Conservation (phyloP, 2,888 invertebrate species). For the Chrysodeixis includens region DNA sequence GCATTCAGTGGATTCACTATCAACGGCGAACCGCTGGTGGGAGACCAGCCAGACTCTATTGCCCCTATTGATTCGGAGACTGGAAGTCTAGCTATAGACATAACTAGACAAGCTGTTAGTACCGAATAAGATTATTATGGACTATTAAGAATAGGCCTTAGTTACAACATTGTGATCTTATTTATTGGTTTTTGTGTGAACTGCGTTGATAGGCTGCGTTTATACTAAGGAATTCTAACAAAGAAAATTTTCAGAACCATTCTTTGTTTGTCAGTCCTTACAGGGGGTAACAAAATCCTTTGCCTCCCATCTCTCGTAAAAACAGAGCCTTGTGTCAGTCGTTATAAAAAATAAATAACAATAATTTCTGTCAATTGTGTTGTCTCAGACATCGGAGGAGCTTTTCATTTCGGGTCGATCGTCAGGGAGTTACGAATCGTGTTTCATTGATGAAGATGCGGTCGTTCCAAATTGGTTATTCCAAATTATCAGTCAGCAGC, state of each 20-base stretch:
- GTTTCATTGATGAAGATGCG: constrained; percentile 75
- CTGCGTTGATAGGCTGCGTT: no score
- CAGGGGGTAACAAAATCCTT: no score
- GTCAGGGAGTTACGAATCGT: constrained; percentile 77
- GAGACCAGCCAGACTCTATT: constrained; percentile 74
- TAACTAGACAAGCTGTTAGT: constrained; percentile 75
- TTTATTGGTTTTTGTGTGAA: no score
- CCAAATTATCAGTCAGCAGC: constrained; percentile 77
- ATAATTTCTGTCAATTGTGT: constrained; percentile 1
- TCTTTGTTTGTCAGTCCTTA: no score
- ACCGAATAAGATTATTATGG: neutral
- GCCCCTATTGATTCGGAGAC: constrained; percentile 80
- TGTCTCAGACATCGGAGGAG: constrained; percentile 80
- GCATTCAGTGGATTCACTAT: constrained; percentile 83
- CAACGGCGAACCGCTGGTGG: constrained; percentile 66
- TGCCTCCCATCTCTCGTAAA: no score
- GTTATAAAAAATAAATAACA: neutral
- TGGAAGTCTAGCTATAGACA: constrained; percentile 70
- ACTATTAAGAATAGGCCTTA: no score
- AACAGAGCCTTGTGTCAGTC: no score
- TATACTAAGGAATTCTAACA: no score
- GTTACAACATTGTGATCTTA: no score
- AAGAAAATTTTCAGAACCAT: neutral
- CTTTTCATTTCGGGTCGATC: constrained; percentile 78
- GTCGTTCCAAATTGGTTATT: constrained; percentile 83